phyloP scores from a whole-genome alignment of 2,888 invertebrate species.

The Chloroclystis v-ata region DNA sequence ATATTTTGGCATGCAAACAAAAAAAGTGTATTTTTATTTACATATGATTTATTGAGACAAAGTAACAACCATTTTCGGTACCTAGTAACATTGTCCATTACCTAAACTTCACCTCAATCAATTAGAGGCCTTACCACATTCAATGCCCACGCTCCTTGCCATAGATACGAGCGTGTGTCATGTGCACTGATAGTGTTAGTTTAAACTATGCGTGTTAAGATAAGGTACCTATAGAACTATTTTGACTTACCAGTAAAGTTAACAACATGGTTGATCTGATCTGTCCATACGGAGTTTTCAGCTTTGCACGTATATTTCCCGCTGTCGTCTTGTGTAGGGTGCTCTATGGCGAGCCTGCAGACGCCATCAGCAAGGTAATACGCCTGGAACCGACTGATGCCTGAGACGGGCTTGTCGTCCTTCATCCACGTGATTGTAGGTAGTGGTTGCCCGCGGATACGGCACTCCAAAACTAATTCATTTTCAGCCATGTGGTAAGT shows the following conservation, averaged over 20 bases:
- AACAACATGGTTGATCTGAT: constrained; percentile 85
- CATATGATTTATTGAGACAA: too few species aligned
- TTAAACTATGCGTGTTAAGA: too few species aligned
- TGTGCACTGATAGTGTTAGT: too few species aligned
- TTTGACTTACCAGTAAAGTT: constrained; percentile 78
- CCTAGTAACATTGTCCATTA: too few species aligned
- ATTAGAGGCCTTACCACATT: too few species aligned
- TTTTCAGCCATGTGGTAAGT: constrained; percentile 84
- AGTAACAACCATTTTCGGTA: too few species aligned
- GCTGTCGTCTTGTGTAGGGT: constrained; percentile 82
- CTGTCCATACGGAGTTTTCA: constrained; percentile 83
- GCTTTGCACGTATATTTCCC: constrained; percentile 88
- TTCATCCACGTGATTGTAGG: constrained; percentile 88
- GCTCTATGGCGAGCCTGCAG: constrained; percentile 82
- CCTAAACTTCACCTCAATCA: too few species aligned
- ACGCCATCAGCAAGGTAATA: constrained; percentile 85
- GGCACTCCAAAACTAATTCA: constrained; percentile 87
- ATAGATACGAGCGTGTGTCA: too few species aligned
- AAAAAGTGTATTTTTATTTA: too few species aligned
- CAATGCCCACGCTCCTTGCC: too few species aligned
- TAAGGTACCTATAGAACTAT: too few species aligned
- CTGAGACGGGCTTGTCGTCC: constrained; percentile 78
- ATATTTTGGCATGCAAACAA: not conserved
- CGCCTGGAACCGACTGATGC: constrained; percentile 80
- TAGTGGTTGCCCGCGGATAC: constrained; percentile 84